phyloP scores from a whole-genome alignment of 1,140 invertebrate species.

The Leptinotarsa defecta region DNA sequence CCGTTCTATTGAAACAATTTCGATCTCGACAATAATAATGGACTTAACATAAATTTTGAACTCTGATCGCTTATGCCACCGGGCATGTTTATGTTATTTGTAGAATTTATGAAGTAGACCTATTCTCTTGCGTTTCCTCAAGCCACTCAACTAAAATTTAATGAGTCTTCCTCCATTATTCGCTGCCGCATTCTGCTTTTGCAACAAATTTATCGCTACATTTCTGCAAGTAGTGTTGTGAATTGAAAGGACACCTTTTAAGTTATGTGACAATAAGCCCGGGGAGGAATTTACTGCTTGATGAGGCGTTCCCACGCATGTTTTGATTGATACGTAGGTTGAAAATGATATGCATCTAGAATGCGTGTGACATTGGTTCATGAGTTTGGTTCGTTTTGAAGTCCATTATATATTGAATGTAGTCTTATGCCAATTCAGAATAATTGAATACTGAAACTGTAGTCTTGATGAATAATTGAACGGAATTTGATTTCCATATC shows the following conservation, averaged over 20 bases:
- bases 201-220: slow-evolving; percentile 9
- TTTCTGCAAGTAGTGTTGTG: background rate
- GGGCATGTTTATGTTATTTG: background rate
- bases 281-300: slow-evolving; percentile 1
- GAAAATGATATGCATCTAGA: background rate
- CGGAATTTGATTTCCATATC: background rate
- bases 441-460: background rate
- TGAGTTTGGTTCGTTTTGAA: background rate
- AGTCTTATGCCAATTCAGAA: background rate
- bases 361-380: background rate
- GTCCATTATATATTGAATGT: background rate
- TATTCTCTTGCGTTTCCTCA: background rate
- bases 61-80: background rate
- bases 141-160: slow-evolving; percentile 6
- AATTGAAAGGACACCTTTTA: slow-evolving; percentile 13
- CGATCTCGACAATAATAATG: background rate
- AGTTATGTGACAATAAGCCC: slow-evolving; percentile 9
- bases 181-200: slow-evolving; percentile 2
- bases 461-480: background rate
- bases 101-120: slow-evolving; percentile 1
- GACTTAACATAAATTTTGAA: background rate
- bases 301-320: background rate
- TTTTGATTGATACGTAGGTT: background rate
- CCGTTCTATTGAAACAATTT: background rate
- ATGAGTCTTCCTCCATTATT: background rate